A percentile compares a stretch with the other conserved stretches of the same genome.
phyloP scores from a whole-genome alignment of 2,797 vertebrate genomes.

The Brachyalestes nurse region DNA sequence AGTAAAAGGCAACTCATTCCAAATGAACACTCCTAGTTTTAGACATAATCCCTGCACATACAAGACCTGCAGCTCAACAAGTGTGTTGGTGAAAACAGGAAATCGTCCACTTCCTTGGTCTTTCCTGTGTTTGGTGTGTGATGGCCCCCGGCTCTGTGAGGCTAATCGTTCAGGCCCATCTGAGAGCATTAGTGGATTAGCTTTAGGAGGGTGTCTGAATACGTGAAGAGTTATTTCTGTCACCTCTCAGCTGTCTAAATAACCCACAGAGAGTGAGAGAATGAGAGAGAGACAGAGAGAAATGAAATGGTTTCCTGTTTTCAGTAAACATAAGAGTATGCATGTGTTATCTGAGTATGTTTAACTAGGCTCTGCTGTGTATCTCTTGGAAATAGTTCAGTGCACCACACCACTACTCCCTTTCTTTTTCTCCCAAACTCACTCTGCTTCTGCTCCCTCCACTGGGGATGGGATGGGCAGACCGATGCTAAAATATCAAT shows the following conservation, averaged over 20 bases:
- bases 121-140: neutral
- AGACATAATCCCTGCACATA: too few species aligned
- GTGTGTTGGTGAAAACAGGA: neutral
- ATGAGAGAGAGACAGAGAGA: neutral
- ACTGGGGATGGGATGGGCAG: too few species aligned
- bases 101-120: neutral
- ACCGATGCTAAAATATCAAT: too few species aligned
- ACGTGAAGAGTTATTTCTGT: conserved; percentile 52
- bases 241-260: conserved; percentile 2
- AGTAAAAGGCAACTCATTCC: too few species aligned
- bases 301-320: too few species aligned
- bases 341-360: neutral
- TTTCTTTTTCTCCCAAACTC: neutral
- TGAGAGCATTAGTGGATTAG: conserved; percentile 61
- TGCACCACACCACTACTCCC: conserved; percentile 27
- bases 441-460: neutral
- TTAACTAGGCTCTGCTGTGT: conserved; percentile 13
- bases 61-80: too few species aligned
- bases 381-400: conserved; percentile 17
- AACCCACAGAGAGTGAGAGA: neutral
- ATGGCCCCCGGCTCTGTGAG: conserved; percentile 22
- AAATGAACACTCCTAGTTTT: too few species aligned
- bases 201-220: conserved; percentile 25
- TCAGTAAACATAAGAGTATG: neutral
- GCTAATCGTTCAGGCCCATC: conserved; percentile 57